Conservation (phyloP, 2,888 invertebrate species). For the Esperia sulphurella region DNA sequence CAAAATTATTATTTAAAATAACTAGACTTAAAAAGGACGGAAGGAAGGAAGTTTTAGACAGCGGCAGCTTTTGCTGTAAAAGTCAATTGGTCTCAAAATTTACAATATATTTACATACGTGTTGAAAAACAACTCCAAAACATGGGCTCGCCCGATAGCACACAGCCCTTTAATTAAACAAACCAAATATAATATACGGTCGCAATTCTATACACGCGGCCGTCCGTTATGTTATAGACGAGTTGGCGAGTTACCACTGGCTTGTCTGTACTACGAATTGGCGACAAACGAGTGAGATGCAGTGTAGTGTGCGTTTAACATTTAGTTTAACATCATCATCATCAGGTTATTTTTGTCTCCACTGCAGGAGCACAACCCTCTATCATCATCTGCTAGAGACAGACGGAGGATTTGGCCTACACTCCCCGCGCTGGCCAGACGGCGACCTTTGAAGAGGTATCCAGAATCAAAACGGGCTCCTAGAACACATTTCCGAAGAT, state of each 20-base stretch:
- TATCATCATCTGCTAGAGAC: too few relatives aligned
- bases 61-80: too few relatives aligned
- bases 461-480: too few relatives aligned
- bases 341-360: too few relatives aligned
- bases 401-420: too few relatives aligned
- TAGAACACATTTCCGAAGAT: too few relatives aligned
- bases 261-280: not conserved
- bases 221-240: constrained; percentile 32
- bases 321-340: not conserved
- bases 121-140: not conserved
- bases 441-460: too few relatives aligned
- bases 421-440: too few relatives aligned
- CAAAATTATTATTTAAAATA: too few relatives aligned
- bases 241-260: constrained; percentile 17
- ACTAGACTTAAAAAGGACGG: too few relatives aligned
- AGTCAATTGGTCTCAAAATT: not conserved
- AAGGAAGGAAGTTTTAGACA: too few relatives aligned
- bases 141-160: not conserved
- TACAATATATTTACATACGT: constrained; percentile 3
- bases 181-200: constrained; percentile 57
- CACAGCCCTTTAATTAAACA: constrained; percentile 18
- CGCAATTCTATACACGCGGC: constrained; percentile 36
- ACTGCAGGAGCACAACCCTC: too few relatives aligned
- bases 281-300: not conserved
- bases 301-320: constrained; percentile 1